A percentile compares a stretch with the other conserved stretches of the same genome.
Evolutionary conservation across 2,113 vertebrate genomes (phyloP).

Genomic region (Sylvilagus bachmani): DNA sequence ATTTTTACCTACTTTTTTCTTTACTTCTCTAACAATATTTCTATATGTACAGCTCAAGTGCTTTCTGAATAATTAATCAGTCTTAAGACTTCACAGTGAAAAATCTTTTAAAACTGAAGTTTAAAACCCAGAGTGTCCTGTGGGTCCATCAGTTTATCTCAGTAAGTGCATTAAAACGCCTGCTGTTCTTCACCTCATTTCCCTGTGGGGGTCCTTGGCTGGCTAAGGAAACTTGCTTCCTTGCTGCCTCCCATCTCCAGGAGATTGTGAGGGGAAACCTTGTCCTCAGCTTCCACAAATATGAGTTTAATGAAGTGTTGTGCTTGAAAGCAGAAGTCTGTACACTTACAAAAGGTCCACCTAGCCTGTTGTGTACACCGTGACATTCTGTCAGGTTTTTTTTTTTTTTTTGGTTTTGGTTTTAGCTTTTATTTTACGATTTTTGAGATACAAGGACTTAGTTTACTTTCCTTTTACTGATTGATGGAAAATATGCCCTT

Average conservation of each 20-base stretch:
- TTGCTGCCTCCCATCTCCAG: background rate
- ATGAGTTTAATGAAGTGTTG: background rate
- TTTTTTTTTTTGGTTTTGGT: background rate
- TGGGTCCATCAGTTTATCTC: background rate
- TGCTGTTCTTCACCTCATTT: background rate
- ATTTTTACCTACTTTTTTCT: background rate
- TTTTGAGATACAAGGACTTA: background rate
- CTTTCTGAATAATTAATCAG: background rate
- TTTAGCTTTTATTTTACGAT: background rate
- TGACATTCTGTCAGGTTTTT: background rate
- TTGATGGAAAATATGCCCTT: background rate
- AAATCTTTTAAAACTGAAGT: background rate
- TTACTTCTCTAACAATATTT: background rate
- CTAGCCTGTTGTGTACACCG: background rate
- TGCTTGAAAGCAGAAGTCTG: constrained; percentile 32
- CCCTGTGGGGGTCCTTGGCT: background rate
- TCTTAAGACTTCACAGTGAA: background rate
- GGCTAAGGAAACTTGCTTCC: background rate
- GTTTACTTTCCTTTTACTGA: constrained; percentile 6
- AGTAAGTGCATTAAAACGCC: background rate
- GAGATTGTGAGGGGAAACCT: background rate
- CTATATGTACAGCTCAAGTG: background rate
- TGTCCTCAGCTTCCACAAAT: background rate
- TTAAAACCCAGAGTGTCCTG: background rate
- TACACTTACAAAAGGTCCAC: background rate